Evolutionary conservation across 2,888 invertebrate species (phyloP), one percentile per base, ranked within the genome.

Genomic region (Leucoptera coffeella): DNA sequence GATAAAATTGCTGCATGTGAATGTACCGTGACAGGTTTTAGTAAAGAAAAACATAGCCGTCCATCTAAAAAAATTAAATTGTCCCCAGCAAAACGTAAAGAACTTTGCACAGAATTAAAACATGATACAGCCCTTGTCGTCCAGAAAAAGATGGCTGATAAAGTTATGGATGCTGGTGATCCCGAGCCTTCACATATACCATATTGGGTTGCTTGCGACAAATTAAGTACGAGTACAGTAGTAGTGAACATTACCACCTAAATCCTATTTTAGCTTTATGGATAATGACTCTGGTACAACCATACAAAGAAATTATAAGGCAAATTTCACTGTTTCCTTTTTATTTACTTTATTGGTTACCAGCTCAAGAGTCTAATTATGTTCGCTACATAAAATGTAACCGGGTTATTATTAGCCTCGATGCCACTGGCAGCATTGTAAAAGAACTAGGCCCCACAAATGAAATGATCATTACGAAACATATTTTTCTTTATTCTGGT

Each of bases 171-270:
- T 22, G 11, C 13, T 12, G 15, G 15, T 22, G 28, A 28, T 13
- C 13, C n/a, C 12, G 17, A 23, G 23, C 23, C 28, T n/a, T 13
- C 13, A 10, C 17, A 23, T 23, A 13, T 23, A 21, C 23, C 23
- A 23, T 15, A 17, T 9, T 28, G 4, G 23, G 23, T 23, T 12
- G 15, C 23, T 17, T 28, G 19, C 15, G 23, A 11, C 28, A 28
- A 28, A 28, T 28, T 19, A 23, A 28, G 19, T 28, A 28, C 19
- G 23, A 28, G 23, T 12, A 15, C 15, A 15, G 28, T 12, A 23
- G 14, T 13, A 23, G 10, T 13, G 11, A n/a, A 12, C 6, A 23
- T 13, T 14, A 23, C 23, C 9, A 28, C 23, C 14, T 14, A 22
- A 23, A 27, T 27, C 15, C 23, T 15, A 27, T 23, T 22, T 15